Conservation (phyloP, 2,797 vertebrate species). For the Tenualosa ilisha region DNA sequence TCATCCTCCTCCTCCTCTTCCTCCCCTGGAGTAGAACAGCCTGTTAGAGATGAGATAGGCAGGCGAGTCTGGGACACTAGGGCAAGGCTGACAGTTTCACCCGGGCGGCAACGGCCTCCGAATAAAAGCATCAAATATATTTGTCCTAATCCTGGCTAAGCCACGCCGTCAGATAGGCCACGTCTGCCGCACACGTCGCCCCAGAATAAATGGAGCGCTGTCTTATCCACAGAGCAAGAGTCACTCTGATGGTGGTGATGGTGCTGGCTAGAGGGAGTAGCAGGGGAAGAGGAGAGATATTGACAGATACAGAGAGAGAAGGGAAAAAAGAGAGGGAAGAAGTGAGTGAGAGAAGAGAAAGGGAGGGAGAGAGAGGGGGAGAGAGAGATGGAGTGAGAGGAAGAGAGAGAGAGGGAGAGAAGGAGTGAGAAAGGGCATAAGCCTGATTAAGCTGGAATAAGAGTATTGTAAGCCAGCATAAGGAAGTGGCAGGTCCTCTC, state of each 20-base stretch:
- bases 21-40: slow-evolving; percentile 57
- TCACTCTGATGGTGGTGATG: neutral
- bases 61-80: slow-evolving; percentile 31
- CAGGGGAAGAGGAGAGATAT: neutral
- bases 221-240: neutral
- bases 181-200: neutral
- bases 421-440: slow-evolving; percentile 62
- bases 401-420: slow-evolving; percentile 46
- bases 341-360: slow-evolving; percentile 14
- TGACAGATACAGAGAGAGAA: neutral
- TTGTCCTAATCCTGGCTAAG: neutral
- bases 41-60: slow-evolving; percentile 31
- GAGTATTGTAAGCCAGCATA: slow-evolving; percentile 54
- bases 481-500: slow-evolving; percentile 29
- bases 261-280: neutral
- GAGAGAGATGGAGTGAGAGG: slow-evolving; percentile 15
- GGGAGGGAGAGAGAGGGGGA: neutral
- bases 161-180: neutral
- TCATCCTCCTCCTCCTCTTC: too few relatives aligned
- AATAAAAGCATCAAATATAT: neutral
- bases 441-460: slow-evolving; percentile 79
- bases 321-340: neutral
- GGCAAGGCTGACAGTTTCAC: neutral
- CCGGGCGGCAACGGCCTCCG: slow-evolving; percentile 43
- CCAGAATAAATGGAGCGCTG: neutral